Evolutionary conservation across 1,140 invertebrate species (phyloP).

Genomic region (Bradysia coprophila): DNA sequence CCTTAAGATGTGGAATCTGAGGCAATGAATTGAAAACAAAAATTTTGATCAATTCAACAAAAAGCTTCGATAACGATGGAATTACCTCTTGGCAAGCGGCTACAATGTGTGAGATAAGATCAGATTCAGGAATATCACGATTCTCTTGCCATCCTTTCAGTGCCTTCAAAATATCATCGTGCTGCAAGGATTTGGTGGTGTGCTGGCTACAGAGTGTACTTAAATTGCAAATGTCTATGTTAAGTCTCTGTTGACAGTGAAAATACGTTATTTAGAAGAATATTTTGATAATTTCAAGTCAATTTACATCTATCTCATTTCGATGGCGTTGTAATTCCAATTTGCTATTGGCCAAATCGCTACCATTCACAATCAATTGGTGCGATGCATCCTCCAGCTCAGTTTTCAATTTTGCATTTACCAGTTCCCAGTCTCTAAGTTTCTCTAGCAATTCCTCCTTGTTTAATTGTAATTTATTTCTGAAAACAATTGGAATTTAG

Average conservation of each 20-base stretch:
- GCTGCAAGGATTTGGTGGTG: background rate
- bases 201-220: constrained; percentile 16
- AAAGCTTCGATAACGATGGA: too few relatives aligned
- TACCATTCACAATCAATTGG: constrained; percentile 27
- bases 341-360: constrained; percentile 27
- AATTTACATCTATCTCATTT: constrained; percentile 27
- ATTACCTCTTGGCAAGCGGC: too few relatives aligned
- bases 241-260: constrained; percentile 14
- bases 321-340: constrained; percentile 28
- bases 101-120: too few relatives aligned
- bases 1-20: constrained; percentile 16
- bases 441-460: constrained; percentile 27
- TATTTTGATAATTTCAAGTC: constrained; percentile 7
- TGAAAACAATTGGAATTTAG: constrained; percentile 4
- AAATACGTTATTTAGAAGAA: background rate
- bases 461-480: constrained; percentile 22
- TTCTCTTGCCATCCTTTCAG: too few relatives aligned
- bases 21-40: constrained; percentile 12
- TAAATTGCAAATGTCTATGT: constrained; percentile 23
- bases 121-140: too few relatives aligned
- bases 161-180: background rate
- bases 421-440: constrained; percentile 30
- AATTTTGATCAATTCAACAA: background rate
- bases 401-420: constrained; percentile 28
- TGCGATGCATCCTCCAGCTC: constrained; percentile 30